Conservation (phyloP, 2,888 invertebrate species). For the Apamea sordens region DNA sequence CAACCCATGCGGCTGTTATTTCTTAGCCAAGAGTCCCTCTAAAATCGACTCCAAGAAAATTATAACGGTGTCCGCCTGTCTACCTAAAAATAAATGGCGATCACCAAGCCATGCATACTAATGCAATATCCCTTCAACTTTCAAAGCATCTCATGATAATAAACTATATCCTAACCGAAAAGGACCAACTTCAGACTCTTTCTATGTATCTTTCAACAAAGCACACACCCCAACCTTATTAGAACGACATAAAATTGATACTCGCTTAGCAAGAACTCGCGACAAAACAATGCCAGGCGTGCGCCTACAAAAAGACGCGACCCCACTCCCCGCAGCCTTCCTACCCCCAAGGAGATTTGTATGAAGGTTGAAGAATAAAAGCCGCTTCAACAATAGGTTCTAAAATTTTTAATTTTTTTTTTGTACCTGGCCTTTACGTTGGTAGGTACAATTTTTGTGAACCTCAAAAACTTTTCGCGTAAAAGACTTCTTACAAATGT, state of each 20-base stretch:
- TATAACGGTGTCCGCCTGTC: neutral
- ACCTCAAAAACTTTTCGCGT: neutral
- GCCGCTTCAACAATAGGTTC: conserved; percentile 7
- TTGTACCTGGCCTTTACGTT: neutral
- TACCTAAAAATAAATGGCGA: neutral
- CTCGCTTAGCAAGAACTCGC: neutral
- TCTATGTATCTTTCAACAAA: neutral
- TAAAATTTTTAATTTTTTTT: neutral
- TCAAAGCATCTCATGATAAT: no score
- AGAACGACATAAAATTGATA: neutral
- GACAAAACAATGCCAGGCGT: neutral
- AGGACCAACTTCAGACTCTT: neutral
- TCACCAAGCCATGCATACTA: neutral
- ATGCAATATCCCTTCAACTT: no score
- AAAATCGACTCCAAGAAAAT: neutral
- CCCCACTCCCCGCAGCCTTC: neutral
- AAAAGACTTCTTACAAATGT: conserved; percentile 19
- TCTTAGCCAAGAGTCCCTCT: no score
- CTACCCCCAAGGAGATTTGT: conserved; percentile 14
- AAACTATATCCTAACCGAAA: conserved; percentile 2
- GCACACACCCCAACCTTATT: neutral
- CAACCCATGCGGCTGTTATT: no score
- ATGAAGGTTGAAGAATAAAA: conserved; percentile 13
- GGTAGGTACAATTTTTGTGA: conserved; percentile 1
- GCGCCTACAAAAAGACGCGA: conserved; percentile 1